phyloP scores from a whole-genome alignment of 2,113 vertebrate genomes.

The Rhinolophus sinicus region DNA sequence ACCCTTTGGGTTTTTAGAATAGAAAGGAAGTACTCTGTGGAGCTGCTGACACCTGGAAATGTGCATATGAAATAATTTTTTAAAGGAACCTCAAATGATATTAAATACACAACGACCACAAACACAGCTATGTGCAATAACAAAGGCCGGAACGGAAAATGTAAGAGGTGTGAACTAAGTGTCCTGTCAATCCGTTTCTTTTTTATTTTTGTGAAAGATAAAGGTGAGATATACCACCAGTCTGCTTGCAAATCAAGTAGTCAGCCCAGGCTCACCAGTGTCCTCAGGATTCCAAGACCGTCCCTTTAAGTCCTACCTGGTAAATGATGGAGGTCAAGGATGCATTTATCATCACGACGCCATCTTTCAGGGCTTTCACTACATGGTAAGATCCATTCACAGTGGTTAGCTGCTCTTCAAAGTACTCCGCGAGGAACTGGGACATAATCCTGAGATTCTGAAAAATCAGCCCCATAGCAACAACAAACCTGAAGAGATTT shows the following conservation, averaged over 20 bases:
- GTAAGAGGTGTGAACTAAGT: neutral
- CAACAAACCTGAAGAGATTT: neutral
- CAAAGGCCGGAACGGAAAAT: neutral
- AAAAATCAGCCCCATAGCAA: slow-evolving; percentile 49
- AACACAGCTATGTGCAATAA: neutral
- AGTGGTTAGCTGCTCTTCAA: slow-evolving; percentile 75
- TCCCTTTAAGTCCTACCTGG: slow-evolving; percentile 71
- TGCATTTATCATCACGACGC: slow-evolving; percentile 74
- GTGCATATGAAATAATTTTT: neutral
- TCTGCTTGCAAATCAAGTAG: neutral
- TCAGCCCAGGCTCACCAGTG: neutral
- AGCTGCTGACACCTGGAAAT: neutral
- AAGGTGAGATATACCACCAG: neutral
- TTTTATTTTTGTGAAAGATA: neutral
- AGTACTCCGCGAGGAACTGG: slow-evolving; percentile 66
- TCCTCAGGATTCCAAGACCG: neutral
- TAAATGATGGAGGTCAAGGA: slow-evolving; percentile 64
- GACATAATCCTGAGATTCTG: slow-evolving; percentile 77
- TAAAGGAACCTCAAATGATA: neutral
- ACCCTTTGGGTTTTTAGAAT: neutral
- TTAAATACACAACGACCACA: neutral
- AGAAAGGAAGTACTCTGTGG: neutral
- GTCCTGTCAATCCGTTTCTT: neutral
- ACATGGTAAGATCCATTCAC: slow-evolving; percentile 78
- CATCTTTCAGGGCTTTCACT: slow-evolving; percentile 72